Base-by-base conservation (phyloP, 2,888 invertebrate species). In the Allygus modestus region DNA sequence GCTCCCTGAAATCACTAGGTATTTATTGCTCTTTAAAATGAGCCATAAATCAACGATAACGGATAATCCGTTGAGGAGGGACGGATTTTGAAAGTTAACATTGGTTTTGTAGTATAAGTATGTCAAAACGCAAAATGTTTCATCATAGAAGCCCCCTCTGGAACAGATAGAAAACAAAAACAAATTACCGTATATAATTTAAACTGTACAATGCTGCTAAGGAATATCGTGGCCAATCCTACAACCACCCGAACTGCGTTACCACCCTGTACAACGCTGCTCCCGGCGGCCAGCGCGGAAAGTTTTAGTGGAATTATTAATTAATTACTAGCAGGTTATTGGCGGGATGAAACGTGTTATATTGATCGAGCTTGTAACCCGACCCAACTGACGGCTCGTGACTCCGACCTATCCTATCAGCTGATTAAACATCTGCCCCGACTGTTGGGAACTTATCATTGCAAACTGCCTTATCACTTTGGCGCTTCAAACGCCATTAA, bases 291-390 rank as follows among this genome's bases (percentile, higher is more conserved):
- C 7, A 37, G 1, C 20, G 26, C 5, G 28, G 1, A 17, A 79
- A 51, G 4, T 23, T 37, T 15, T 20, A 23, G n/a, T 28, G 79
- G 79, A 33, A 58, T 79, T 79, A 58, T 58, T 79, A 51, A 79
- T 79, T 79, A 79, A 79, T 79, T 58, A 58, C 79, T 58, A 77
- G 51, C 46, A 26, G n/a, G 79, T 79, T 79, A 79, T 54, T 79
- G 79, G 79, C 54, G 33, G 31, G 33, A 58, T 58, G 28, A 58
- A 58, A 79, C 58, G 54, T 58, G 58, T 37, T 65, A 65, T 79
- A 79, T 79, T 58, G 79, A 79, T 79, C 79, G 65, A 46, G 12
- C 46, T 12, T 46, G 37, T n/a, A n/a, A n/a, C 46, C 1, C 7
- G 46, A 46, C 46, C 46, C n/a, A n/a, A n/a, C n/a, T 46, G 46